Base-by-base conservation (phyloP, 2,797 vertebrate genomes). In the Staurois parvus region DNA sequence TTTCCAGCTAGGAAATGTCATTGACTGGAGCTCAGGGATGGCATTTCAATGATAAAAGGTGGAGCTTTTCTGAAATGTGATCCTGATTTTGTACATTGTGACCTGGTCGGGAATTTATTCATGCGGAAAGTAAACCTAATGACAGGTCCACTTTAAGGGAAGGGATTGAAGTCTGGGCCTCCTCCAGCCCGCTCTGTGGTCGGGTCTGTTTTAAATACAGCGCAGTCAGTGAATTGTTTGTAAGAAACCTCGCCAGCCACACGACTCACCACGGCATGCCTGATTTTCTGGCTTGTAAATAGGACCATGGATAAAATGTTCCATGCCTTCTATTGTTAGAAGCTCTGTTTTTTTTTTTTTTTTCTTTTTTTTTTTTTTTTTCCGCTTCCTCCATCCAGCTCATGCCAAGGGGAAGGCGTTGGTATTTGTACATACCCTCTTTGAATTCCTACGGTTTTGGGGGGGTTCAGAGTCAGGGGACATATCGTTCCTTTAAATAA, bases 281-380 rank as follows among this genome's bases (percentile, higher is more conserved):
- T 77, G 85, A 86, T 86, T 86, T 85, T 82, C 85, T 86, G 85
- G 85, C 85, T 81, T 86, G 85, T 86, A 82, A 82, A 77, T 34
- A 62, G 85, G 79, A 86, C 79, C 85, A 78, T 86, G 85, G 79
- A 82, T 86, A 82, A 86, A 82, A 86, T 86, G 85, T 86, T 86
- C 85, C 85, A 86, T 86, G 73, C 64, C 72, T 81, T 82, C 85
- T 82, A 86, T 86, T 86, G 85, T 86, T 86, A 86, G 79, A 86
- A 72, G 32, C 42, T 37, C n/a, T 10, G 10, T 2, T 2, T 37
- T n/a, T 62, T 62, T 76, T 76, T 81, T 76, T 78, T 77, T n/a
- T n/a, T n/a, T n/a, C n/a, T 2, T 37, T n/a, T 62, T 62, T 2
- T 2, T 37, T n/a, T 62, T 62, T 76, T 76, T 81, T 76, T 78